Conservation (phyloP, 2,797 vertebrate genomes). For the Spinus olivaceus region DNA sequence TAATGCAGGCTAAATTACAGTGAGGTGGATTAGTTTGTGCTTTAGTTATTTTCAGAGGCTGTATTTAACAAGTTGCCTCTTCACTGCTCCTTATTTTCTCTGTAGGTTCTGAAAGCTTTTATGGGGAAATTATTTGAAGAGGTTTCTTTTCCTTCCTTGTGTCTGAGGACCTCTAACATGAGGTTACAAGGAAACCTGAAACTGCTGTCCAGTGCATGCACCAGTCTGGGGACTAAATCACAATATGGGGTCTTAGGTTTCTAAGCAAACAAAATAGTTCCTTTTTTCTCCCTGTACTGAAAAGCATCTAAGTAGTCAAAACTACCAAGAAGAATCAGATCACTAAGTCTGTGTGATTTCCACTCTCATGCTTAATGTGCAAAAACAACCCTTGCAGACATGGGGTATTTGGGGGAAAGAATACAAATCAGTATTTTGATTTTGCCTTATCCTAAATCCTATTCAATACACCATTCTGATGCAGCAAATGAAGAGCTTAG, state of each 20-base stretch:
- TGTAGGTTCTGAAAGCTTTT: background rate
- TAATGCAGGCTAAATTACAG: background rate
- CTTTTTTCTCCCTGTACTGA: rapidly evolving
- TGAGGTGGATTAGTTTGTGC: background rate
- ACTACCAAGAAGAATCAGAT: background rate
- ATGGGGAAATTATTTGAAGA: background rate
- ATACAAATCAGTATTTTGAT: background rate
- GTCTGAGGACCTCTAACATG: background rate
- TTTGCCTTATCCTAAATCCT: background rate
- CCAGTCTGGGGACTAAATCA: background rate
- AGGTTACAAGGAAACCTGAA: background rate
- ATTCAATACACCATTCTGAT: background rate
- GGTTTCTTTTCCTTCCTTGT: background rate
- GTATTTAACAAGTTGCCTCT: background rate
- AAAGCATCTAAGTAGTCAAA: background rate
- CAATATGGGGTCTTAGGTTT: background rate
- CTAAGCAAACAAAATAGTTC: background rate
- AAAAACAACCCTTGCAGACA: background rate
- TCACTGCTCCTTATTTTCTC: background rate
- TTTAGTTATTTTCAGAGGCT: background rate
- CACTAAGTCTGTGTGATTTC: background rate
- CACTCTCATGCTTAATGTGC: background rate
- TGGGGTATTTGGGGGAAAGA: background rate
- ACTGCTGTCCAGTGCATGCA: background rate
- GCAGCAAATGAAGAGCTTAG: background rate